Evolutionary conservation across 2,888 invertebrate genomes (phyloP), one percentile per base, ranked within the genome.

Genomic region (Operophtera brumata): DNA sequence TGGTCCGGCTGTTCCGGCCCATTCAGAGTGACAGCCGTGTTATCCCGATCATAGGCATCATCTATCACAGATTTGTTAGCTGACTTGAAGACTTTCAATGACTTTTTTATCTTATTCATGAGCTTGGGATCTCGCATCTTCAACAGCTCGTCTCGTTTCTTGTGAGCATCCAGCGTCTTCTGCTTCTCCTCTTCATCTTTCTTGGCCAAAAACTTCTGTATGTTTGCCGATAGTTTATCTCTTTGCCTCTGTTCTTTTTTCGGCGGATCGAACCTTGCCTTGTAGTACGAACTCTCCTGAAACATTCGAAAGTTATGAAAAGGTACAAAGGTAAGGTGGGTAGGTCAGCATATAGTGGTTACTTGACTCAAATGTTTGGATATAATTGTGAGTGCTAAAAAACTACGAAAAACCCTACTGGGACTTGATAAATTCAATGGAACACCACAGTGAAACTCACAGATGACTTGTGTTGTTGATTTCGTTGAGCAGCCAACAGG

Each of bases 1-100:
- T 96, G 96, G 70, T 97, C 97, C 0, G 96, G 95, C 71, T 96
- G 96, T 1, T 94, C 93, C 0, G 94, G 93, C 0, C 95, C 96
- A 44, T 93, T 92, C 32, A 93, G 81, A 0, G 95, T 95, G 4
- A 95, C 92, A 3, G 95, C 94, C 10, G 95, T 95, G 66, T 96
- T 93, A 28, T 94, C 93, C 65, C 91, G 91, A 71, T 96, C 95
- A 20, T 94, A 87, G 0, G 96, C 96, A 91, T 97, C 97, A 39
- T 93, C 94, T 60, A 97, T 84, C 1, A 95, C 96, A 2, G 96
- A 94, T 75, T 96, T 96, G 77, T 96, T 96, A 0, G 97, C 96
- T 6, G 96, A 95, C 82, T 97, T 97, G 7, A 96, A 96, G 0
- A 96, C 93, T 85, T 96, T 96, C 36, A 97, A 85, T 91, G 95